Evolutionary conservation across 2,113 vertebrate genomes (phyloP), one percentile per base, ranked within the genome.

Genomic region (Paradisaea rubra): DNA sequence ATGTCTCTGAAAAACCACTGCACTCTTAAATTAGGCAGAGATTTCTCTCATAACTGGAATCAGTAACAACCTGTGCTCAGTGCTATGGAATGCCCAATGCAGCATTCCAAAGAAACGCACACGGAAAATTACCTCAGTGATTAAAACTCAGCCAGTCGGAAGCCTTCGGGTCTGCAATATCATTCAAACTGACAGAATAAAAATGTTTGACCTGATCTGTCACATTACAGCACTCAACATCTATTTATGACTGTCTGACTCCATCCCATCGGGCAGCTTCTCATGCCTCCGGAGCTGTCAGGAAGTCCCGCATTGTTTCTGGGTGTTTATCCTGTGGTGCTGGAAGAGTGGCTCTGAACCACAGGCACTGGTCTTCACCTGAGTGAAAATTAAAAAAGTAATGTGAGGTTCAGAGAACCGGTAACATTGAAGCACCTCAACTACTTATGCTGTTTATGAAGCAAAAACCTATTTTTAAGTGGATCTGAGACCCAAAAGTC

Each of bases 191-290:
- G 95, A 96, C 94, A 91, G 91, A 81, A 96, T 83, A 72, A 91
- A 95, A 96, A 92, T 95, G 83, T 97, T 96, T 95, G 96, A 97
- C 95, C 88, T 94, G 89, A 79, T 97, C 88, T 96, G 96, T 92
- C 96, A 92, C 73, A 93, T 95, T 93, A 72, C 57, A 92, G 65
- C 69, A 68, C 63, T 92, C 60, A 42, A 20, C 24, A 63, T 81
- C 77, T 74, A 70, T 94, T 95, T 92, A 79, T 88, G 71, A 88
- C 66, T 64, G 50, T 57, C 80, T 96, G 89, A 95, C 49, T 95
- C 86, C 95, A 95, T 96, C 60, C 60, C 35, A 22, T 52, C 1
- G 2, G 93, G 63, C 52, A 63, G 88, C 31, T 88, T 71, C 82
- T 86, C 14, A 3, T 0, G 9, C 74, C 37, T 68, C 63, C 76